A percentile compares a stretch with the other conserved stretches of the same genome.
Conservation (phyloP, 92 coral and sea anemone species). For the Desmophyllum pertusum region DNA sequence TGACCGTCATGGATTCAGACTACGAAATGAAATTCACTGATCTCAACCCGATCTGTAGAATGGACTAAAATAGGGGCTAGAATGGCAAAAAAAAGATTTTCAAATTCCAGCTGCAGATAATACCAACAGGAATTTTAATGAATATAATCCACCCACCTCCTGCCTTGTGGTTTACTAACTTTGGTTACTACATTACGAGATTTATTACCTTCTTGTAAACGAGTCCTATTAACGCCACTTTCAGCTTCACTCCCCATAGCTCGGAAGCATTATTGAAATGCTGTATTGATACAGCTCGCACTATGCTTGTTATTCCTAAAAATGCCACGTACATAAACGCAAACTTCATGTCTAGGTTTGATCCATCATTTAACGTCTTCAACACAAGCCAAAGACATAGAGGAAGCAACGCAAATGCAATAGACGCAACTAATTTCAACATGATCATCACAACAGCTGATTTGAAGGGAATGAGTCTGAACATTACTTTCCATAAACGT, state of each 20-base stretch:
- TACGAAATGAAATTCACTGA: too few species aligned
- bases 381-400: slow-evolving; percentile 27
- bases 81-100: too few species aligned
- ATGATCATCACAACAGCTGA: neutral
- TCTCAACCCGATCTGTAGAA: too few species aligned
- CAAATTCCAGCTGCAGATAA: too few species aligned
- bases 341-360: slow-evolving; percentile 8
- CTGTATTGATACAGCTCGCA: neutral
- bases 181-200: too few species aligned
- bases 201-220: slow-evolving; percentile 38
- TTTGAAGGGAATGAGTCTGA: neutral
- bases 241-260: slow-evolving; percentile 21
- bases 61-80: too few species aligned
- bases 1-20: too few species aligned
- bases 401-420: slow-evolving; percentile 12
- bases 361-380: slow-evolving; percentile 17
- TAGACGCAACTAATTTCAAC: neutral
- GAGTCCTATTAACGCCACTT: slow-evolving; percentile 34
- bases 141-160: too few species aligned
- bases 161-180: too few species aligned
- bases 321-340: slow-evolving; percentile 3
- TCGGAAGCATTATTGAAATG: slow-evolving; percentile 11
- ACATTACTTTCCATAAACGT: slow-evolving; percentile 4
- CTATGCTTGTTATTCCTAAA: neutral
- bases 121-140: too few species aligned